A percentile compares a stretch with the other conserved stretches of the same genome.
phyloP scores from a whole-genome alignment of 2,113 vertebrate genomes.

The Cebus imitator region DNA sequence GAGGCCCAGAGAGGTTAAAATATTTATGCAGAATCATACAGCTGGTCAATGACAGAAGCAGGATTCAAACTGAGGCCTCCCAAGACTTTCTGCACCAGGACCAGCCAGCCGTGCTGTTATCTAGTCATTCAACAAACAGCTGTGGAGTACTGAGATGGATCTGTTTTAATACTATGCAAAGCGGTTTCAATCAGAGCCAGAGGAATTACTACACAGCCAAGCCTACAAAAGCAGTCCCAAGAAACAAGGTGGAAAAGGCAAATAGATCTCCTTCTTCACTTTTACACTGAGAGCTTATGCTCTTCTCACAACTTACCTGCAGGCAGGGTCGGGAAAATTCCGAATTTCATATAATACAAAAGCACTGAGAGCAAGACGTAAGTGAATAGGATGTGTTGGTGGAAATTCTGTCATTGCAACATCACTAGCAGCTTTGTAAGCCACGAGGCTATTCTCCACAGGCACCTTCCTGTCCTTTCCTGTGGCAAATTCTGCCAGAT shows the following conservation, averaged over 20 bases:
- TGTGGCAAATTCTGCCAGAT: too few species aligned
- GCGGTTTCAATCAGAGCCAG: background rate
- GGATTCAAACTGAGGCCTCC: background rate
- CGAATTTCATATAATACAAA: conserved; percentile 99
- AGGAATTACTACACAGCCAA: background rate
- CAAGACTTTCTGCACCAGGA: background rate
- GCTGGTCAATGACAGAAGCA: background rate
- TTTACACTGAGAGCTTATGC: fast-evolving
- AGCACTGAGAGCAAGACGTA: conserved; percentile 98
- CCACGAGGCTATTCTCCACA: too few species aligned
- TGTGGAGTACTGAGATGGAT: background rate
- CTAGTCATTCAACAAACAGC: background rate
- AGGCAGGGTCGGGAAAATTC: conserved; percentile 98
- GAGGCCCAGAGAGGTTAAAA: background rate
- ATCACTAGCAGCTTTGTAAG: too few species aligned
- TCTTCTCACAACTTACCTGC: conserved; percentile 86
- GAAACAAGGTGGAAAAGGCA: background rate
- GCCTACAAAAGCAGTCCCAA: background rate
- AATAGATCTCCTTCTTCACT: background rate
- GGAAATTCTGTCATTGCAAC: too few species aligned
- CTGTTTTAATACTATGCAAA: background rate
- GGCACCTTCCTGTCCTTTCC: too few species aligned
- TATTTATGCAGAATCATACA: background rate
- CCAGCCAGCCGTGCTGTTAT: fast-evolving
- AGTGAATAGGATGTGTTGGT: conserved; percentile 91